These are phyloP conservation scores for Garra rufa DNA, from an alignment of 2,113 vertebrate species.

Conservation along the genomic window DNA sequence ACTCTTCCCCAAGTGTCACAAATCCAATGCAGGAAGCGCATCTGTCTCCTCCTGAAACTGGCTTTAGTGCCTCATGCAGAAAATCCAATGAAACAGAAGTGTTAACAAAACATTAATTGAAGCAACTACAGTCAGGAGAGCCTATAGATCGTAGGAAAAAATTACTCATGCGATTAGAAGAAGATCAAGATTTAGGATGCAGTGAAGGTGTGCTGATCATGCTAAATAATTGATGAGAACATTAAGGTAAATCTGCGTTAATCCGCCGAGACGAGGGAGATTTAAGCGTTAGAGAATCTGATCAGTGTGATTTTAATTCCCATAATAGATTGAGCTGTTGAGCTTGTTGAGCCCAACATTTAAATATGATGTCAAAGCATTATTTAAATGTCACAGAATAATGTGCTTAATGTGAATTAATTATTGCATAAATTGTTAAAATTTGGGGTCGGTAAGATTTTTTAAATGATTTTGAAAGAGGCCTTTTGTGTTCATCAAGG, in stretches of 20 bases:
- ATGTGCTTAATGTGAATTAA: too few species aligned
- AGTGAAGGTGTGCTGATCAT: background rate
- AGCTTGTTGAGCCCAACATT: background rate
- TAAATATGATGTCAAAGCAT: background rate
- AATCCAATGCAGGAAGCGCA: background rate
- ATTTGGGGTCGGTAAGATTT: background rate
- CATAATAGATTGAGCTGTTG: background rate
- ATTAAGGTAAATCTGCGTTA: constrained; percentile 17
- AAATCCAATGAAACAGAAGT: background rate
- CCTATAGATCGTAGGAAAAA: background rate
- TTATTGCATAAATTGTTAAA: too few species aligned
- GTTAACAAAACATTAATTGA: background rate
- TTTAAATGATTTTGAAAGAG: too few species aligned
- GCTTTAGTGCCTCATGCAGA: background rate
- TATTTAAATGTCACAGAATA: background rate
- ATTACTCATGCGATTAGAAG: background rate
- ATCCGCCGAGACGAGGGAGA: background rate
- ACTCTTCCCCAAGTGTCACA: constrained; percentile 35
- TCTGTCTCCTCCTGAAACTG: background rate
- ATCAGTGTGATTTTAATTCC: background rate
- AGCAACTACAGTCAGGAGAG: background rate
- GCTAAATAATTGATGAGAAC: constrained; percentile 20
- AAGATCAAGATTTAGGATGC: background rate
- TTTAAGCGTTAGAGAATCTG: background rate
- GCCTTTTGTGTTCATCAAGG: background rate